A percentile compares a stretch with the other conserved stretches of the same genome.
Evolutionary conservation across 1,140 invertebrate species (phyloP).

Genomic region (Triops cancriformis): DNA sequence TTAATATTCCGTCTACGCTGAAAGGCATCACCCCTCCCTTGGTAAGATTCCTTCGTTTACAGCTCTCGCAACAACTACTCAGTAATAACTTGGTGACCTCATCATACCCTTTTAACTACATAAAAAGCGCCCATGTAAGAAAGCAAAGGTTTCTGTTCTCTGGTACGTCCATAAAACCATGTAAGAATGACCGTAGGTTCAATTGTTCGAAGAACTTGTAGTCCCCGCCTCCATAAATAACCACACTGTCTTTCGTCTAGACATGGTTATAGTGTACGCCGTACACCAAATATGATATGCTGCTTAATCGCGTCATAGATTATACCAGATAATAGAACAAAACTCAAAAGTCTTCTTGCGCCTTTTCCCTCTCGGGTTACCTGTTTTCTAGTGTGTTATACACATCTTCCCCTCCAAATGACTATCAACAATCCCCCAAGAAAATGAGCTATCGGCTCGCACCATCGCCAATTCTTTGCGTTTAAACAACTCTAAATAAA

Average conservation of each 20-base stretch:
- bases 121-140: not conserved
- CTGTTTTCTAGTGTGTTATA: not conserved
- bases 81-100: slow-evolving; percentile 1
- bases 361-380: not conserved
- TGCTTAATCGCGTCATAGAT: slow-evolving; percentile 1
- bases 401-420: not conserved
- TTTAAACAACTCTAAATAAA: not conserved
- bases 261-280: not conserved
- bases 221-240: slow-evolving; percentile 12
- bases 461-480: not conserved
- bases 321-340: slow-evolving; percentile 7
- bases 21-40: not conserved
- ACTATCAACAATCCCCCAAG: not conserved
- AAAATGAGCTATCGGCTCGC: slow-evolving; percentile 5
- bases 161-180: slow-evolving; percentile 2
- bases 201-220: slow-evolving; percentile 5
- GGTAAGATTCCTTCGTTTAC: not conserved
- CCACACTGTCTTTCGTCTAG: slow-evolving; percentile 1
- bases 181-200: slow-evolving; percentile 13
- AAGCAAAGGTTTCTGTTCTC: not conserved
- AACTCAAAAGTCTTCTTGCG: not conserved
- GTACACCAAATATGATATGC: slow-evolving; percentile 3
- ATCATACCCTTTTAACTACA: not conserved
- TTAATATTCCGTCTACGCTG: not conserved
- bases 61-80: not conserved